Percentiles rank a stretch among this genome's conserved stretches.
phyloP scores from a whole-genome alignment of 2,888 invertebrate species.

The Zhuqinia jingwanae region DNA sequence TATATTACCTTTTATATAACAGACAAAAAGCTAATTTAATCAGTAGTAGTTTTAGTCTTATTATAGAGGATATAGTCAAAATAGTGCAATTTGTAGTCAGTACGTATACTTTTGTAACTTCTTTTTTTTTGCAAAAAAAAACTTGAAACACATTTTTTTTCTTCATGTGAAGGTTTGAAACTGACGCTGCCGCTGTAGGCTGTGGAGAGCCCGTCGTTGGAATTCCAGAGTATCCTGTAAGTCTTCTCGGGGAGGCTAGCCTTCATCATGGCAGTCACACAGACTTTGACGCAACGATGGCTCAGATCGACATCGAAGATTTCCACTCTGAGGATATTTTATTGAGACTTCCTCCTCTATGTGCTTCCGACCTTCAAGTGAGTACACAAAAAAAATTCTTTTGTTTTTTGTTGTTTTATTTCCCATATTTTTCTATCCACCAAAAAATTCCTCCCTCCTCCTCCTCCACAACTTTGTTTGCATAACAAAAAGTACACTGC shows the following conservation, averaged over 20 bases:
- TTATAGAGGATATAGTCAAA: too few relatives aligned
- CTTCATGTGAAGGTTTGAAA: conserved; percentile 68
- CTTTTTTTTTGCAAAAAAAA: too few relatives aligned
- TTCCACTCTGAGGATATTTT: conserved; percentile 95
- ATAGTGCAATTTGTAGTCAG: too few relatives aligned
- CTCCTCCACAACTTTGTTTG: background rate
- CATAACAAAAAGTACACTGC: background rate
- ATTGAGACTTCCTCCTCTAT: conserved; percentile 87
- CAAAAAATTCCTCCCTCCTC: too few relatives aligned
- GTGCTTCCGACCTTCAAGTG: conserved; percentile 82
- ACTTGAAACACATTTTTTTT: background rate
- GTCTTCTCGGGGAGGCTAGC: conserved; percentile 62
- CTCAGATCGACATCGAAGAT: conserved; percentile 97
- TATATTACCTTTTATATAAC: background rate
- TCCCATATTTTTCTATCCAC: too few relatives aligned
- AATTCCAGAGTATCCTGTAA: conserved; percentile 65
- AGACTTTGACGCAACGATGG: conserved; percentile 95
- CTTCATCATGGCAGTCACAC: conserved; percentile 89
- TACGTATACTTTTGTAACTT: too few relatives aligned
- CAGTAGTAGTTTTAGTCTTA: too few relatives aligned
- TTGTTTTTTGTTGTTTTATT: background rate
- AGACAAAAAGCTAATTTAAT: conserved; percentile 26
- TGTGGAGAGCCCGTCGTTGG: conserved; percentile 57
- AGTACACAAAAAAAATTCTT: conserved; percentile 52
- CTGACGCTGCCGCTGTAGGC: conserved; percentile 63